Evolutionary conservation across 2,888 invertebrate species (phyloP).

Genomic region (Lasioglossum marginatum): DNA sequence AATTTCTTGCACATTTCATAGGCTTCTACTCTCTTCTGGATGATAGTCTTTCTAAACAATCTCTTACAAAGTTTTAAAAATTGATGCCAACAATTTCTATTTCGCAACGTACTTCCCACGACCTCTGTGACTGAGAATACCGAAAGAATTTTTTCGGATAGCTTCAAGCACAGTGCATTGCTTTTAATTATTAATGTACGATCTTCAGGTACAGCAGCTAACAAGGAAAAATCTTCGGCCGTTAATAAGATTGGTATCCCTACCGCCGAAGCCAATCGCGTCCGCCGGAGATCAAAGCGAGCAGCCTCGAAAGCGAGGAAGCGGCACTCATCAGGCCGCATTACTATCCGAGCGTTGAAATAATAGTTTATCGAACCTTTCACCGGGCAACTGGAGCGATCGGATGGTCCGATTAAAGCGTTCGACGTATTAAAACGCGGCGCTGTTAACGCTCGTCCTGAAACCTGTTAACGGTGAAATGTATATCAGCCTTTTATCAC

Average conservation of each 20-base stretch:
- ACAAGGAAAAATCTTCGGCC: slow-evolving; percentile 22
- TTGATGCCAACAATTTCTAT: too few relatives aligned
- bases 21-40: too few relatives aligned
- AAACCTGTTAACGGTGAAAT: slow-evolving; percentile 52
- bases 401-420: slow-evolving; percentile 46
- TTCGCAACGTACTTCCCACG: not conserved
- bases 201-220: not conserved
- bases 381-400: slow-evolving; percentile 61
- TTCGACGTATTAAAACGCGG: slow-evolving; percentile 39
- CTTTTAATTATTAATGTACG: not conserved
- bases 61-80: not conserved
- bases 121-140: not conserved
- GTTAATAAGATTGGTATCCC: slow-evolving; percentile 26
- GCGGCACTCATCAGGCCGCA: slow-evolving; percentile 23
- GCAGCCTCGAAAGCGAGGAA: slow-evolving; percentile 14
- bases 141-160: not conserved
- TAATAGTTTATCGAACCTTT: slow-evolving; percentile 55
- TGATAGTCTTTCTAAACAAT: not conserved
- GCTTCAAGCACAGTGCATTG: not conserved
- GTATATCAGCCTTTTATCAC: slow-evolving; percentile 13
- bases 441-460: slow-evolving; percentile 52
- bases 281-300: slow-evolving; percentile 32
- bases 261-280: not conserved
- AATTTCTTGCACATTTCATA: not conserved
- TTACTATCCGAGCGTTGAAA: slow-evolving; percentile 27